Percentiles rank a stretch among this genome's conserved stretches.
These are phyloP conservation scores for Coenobita brevimanus DNA, from an alignment of 1,140 invertebrate genomes.

Conservation along the genomic window DNA sequence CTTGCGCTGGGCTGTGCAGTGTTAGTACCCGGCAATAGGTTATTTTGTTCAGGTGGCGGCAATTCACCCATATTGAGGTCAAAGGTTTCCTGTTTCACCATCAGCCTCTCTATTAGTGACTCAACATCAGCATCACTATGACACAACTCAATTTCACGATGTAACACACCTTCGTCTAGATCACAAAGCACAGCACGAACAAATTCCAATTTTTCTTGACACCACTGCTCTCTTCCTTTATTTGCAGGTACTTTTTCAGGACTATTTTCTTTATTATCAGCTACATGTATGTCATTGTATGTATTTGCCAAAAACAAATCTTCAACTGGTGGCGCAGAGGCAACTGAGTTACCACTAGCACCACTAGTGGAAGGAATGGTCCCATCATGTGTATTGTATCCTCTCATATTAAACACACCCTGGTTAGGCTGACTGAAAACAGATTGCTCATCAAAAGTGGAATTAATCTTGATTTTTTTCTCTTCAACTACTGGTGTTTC, in stretches of 20 bases:
- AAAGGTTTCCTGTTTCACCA: slow-evolving; percentile 22
- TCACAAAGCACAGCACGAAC: slow-evolving; percentile 30
- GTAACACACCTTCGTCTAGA: slow-evolving; percentile 6
- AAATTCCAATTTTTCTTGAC: slow-evolving; percentile 42
- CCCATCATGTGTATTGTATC: neutral
- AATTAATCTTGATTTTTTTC: slow-evolving; percentile 32
- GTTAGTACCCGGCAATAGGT: neutral
- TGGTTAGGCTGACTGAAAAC: neutral
- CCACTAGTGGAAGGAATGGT: slow-evolving; percentile 37
- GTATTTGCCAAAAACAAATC: neutral
- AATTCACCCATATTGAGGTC: neutral
- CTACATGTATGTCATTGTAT: neutral
- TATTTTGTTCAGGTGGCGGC: neutral
- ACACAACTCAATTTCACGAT: slow-evolving; percentile 7
- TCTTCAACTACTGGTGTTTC: neutral
- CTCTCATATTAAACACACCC: neutral
- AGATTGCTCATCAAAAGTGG: neutral
- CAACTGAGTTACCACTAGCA: slow-evolving; percentile 20
- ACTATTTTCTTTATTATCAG: neutral
- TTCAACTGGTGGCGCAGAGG: neutral
- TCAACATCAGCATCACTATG: slow-evolving; percentile 47
- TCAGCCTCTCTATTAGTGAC: slow-evolving; percentile 22
- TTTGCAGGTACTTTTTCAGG: neutral
- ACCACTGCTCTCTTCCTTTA: slow-evolving; percentile 37
- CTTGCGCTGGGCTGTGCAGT: slow-evolving; percentile 35